phyloP scores from a whole-genome alignment of 2,113 vertebrate genomes.

The Caretta caretta region DNA sequence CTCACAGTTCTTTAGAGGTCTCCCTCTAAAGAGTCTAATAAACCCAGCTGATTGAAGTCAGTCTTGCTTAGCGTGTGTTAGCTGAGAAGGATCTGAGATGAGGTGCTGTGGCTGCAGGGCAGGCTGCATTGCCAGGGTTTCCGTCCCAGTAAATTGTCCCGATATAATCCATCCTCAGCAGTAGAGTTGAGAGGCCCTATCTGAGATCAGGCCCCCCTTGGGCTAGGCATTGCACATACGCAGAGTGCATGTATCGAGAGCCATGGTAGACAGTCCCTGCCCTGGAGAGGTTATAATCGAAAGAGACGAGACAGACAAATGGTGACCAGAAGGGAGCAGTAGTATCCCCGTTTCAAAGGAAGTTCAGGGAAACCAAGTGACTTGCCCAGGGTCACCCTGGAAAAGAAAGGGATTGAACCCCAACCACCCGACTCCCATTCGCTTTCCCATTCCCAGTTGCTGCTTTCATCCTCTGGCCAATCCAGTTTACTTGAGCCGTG shows the following conservation, averaged over 20 bases:
- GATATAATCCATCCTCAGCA: not conserved
- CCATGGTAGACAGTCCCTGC: not conserved
- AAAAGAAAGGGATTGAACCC: not conserved
- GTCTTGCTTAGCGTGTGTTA: not conserved
- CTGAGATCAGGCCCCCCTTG: not conserved
- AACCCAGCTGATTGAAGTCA: not conserved
- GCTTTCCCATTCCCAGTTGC: not conserved
- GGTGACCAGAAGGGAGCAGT: not conserved
- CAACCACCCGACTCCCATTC: not conserved
- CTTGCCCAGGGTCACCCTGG: rapidly evolving
- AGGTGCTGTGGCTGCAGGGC: not conserved
- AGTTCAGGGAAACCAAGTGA: not conserved
- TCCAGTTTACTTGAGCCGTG: not conserved
- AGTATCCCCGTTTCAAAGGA: not conserved
- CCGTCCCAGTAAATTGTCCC: not conserved
- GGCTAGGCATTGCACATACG: not conserved
- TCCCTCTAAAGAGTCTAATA: not conserved
- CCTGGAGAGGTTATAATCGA: not conserved
- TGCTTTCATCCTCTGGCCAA: not conserved
- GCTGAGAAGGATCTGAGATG: not conserved
- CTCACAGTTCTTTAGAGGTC: not conserved
- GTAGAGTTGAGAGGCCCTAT: not conserved
- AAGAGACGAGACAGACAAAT: not conserved
- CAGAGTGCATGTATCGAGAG: not conserved
- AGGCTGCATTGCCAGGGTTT: no score